phyloP scores from a whole-genome alignment of 1,140 invertebrate genomes.

The Drosophila pachea region DNA sequence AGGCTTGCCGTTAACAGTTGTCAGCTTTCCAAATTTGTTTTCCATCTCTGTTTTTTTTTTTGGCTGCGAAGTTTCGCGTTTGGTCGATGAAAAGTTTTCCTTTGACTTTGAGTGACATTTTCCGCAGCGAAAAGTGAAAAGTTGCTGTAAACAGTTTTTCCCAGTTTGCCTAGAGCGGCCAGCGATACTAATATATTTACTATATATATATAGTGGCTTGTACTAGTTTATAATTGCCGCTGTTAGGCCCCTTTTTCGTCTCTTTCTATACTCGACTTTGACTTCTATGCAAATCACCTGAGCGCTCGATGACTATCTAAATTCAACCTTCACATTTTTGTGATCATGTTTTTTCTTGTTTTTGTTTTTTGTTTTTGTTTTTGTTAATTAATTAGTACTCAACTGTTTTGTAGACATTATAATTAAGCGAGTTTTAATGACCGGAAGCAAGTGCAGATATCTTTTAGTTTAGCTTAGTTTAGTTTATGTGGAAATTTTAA shows the following conservation, averaged over 20 bases:
- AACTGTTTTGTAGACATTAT: constrained; percentile 45
- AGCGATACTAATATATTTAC: constrained; percentile 13
- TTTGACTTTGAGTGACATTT: constrained; percentile 74
- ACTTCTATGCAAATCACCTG: constrained; percentile 58
- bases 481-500: constrained; percentile 18
- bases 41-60: background rate
- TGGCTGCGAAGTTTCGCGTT: constrained; percentile 35
- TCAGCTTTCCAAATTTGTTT: constrained; percentile 4
- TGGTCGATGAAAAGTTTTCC: constrained; percentile 61
- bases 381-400: constrained; percentile 63
- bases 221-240: constrained; percentile 20
- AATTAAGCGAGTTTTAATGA: constrained; percentile 59
- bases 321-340: constrained; percentile 58
- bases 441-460: constrained; percentile 58
- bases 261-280: constrained; percentile 2
- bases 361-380: constrained; percentile 16
- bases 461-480: constrained; percentile 6
- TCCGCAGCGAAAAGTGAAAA: constrained; percentile 74
- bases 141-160: constrained; percentile 62
- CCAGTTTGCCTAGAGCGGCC: constrained; percentile 41
- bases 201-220: background rate
- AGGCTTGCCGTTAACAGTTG: constrained; percentile 13
- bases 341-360: constrained; percentile 21
- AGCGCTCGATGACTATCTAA: constrained; percentile 11
- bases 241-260: constrained; percentile 4